These are phyloP conservation scores for Bellardia bayeri DNA, from an alignment of 2,888 invertebrate species.

Conservation along the genomic window DNA sequence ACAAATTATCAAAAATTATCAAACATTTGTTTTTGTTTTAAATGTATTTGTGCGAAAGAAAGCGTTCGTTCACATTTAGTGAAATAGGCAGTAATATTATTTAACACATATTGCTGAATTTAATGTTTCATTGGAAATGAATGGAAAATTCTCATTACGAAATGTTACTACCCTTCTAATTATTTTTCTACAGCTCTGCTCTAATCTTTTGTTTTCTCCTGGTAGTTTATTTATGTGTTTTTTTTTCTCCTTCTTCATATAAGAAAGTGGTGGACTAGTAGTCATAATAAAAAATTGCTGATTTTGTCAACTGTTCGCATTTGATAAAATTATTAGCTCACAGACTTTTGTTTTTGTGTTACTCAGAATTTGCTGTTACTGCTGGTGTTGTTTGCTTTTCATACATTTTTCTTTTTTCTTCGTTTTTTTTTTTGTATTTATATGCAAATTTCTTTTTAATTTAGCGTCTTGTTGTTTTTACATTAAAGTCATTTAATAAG, in stretches of 20 bases:
- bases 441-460: slow-evolving; percentile 82
- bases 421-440: slow-evolving; percentile 78
- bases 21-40: too few species aligned
- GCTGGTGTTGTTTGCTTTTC: slow-evolving; percentile 58
- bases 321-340: slow-evolving; percentile 82
- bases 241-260: slow-evolving; percentile 42
- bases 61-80: too few species aligned
- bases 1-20: too few species aligned
- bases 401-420: slow-evolving; percentile 45
- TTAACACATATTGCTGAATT: not conserved
- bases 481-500: slow-evolving; percentile 79
- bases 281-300: slow-evolving; percentile 78
- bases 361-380: slow-evolving; percentile 56
- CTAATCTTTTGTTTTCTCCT: slow-evolving; percentile 46
- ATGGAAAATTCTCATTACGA: too few species aligned
- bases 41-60: too few species aligned
- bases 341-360: slow-evolving; percentile 72
- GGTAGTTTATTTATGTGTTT: slow-evolving; percentile 14
- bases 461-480: slow-evolving; percentile 79
- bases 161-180: not conserved
- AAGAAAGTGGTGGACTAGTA: slow-evolving; percentile 64
- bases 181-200: slow-evolving; percentile 35
- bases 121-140: too few species aligned
- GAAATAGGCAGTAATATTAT: too few species aligned
- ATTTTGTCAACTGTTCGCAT: slow-evolving; percentile 82